Evolutionary conservation across 2,797 vertebrate genomes (phyloP).

Genomic region (Anguilla megastoma): DNA sequence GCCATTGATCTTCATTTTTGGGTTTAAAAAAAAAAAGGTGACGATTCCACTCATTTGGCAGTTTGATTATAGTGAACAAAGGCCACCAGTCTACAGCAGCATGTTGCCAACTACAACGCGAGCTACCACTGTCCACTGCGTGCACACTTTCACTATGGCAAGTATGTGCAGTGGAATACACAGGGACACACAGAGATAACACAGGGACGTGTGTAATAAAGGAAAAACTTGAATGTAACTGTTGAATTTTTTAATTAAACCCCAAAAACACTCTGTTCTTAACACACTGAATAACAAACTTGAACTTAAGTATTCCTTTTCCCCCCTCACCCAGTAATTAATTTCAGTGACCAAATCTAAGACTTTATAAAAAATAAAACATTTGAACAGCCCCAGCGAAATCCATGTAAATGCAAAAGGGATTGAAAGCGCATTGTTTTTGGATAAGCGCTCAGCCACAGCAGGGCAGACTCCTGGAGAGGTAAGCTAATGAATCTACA

Average conservation of each 20-base stretch:
- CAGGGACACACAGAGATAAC: not conserved
- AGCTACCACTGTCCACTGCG: not conserved
- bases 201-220: too few species aligned
- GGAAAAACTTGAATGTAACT: not conserved
- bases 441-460: not conserved
- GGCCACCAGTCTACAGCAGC: not conserved
- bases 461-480: not conserved
- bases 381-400: not conserved
- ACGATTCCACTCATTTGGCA: not conserved
- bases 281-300: not conserved
- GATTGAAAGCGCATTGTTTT: not conserved
- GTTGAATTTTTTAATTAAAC: not conserved
- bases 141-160: not conserved
- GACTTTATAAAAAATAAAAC: not conserved
- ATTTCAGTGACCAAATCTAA: not conserved
- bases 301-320: not conserved
- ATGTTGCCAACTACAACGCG: not conserved
- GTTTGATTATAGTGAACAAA: not conserved
- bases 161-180: not conserved
- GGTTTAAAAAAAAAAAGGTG: not conserved
- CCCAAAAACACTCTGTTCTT: not conserved
- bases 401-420: not conserved
- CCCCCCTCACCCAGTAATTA: not conserved
- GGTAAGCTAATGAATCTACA: slow-evolving; percentile 33
- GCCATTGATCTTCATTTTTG: not conserved